Base-by-base conservation (phyloP, 2,888 invertebrate species). In the Gisinianus flammeolus region DNA sequence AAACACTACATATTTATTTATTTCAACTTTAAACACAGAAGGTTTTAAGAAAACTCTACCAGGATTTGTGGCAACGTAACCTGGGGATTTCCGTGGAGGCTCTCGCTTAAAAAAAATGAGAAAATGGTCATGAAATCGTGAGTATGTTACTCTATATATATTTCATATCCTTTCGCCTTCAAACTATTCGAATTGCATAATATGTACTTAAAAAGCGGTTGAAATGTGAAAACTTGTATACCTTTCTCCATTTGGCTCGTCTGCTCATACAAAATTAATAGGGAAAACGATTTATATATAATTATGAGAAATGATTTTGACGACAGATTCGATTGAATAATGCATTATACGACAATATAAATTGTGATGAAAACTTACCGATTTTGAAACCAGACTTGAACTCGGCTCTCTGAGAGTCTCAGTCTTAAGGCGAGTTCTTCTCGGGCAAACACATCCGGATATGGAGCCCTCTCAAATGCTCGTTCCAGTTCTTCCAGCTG, bases 381-480 rank as follows among this genome's bases (percentile, higher is more conserved):
- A 28, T 62, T 62, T 26, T 62, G 62, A 26, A 62, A 62, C 62
- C 62, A 62, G 26, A 62, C 62, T 82, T 89, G 88, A 2, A 90
- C 90, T 73, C 90, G 85, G 16, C 90, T 89, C 85, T 97, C 97
- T 85, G 95, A 95, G 30, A 97, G 90, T 85, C 93, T 94, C 76
- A 97, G 90, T 87, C 96, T 95, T 64, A 96, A 90, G 71, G 97
- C 97, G 78, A 97, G 88, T 87, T 97, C 97, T 87, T 97, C 97
- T 78, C 97, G 89, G 0, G 97, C 97, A 86, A 97, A 97, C 0
- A 97, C 96, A 87, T 97, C 97, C 0, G 97, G 97, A 86, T 97
- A 97, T 0, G 97, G 97, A 0, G 97, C 97, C 52, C 96, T 62
- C 87, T 97, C 96, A 86, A 97, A 97, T 0, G 97, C 97, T 67